Conservation (phyloP, 2,113 vertebrate species). For the Hippocampus barbouri region DNA sequence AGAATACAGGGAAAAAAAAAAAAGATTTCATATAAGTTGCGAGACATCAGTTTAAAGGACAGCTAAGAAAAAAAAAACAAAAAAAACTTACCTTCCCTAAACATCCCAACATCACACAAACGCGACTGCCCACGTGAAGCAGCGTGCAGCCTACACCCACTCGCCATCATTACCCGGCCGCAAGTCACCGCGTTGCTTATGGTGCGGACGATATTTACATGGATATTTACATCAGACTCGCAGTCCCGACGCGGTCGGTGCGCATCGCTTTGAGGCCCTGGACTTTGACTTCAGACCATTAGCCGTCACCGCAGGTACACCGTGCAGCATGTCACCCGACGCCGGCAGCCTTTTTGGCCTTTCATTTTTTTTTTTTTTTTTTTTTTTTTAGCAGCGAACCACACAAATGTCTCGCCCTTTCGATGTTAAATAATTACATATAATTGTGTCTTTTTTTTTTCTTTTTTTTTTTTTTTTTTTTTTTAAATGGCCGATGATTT, state of each 20-base stretch:
- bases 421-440: neutral
- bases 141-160: constrained; percentile 38
- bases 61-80: neutral
- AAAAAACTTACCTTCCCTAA: neutral
- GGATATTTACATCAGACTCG: constrained; percentile 32
- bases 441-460: neutral
- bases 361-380: neutral
- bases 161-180: constrained; percentile 42
- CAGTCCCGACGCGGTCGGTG: constrained; percentile 11
- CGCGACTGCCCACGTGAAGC: constrained; percentile 29
- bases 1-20: neutral
- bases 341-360: neutral
- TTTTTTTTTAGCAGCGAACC: neutral
- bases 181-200: constrained; percentile 37
- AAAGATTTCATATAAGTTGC: neutral
- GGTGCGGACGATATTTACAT: constrained; percentile 1
- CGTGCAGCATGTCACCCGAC: neutral
- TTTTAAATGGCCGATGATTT: neutral
- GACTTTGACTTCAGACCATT: constrained; percentile 3
- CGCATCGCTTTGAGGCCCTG: constrained; percentile 3
- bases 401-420: neutral
- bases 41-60: neutral
- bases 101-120: constrained; percentile 35
- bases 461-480: neutral
- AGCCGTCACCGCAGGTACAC: constrained; percentile 6